Percentiles rank a stretch among this genome's conserved stretches.
These are phyloP conservation scores for Alethe castanea DNA, from an alignment of 2,113 vertebrate genomes.

Conservation along the genomic window DNA sequence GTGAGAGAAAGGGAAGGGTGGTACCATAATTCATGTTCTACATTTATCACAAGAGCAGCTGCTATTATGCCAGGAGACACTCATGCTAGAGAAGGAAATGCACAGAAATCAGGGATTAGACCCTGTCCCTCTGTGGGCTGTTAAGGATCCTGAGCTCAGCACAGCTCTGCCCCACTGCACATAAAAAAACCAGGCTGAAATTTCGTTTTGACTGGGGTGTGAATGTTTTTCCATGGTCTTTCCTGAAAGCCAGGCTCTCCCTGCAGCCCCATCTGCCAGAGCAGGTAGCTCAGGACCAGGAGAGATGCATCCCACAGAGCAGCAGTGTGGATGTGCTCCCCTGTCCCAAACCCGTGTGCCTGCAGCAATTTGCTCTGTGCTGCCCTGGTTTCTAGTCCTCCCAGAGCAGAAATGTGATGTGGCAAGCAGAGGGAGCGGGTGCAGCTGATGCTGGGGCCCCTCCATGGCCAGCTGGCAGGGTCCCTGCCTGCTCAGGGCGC, in stretches of 20 bases:
- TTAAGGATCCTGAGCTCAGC: not conserved
- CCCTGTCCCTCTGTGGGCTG: rapidly evolving
- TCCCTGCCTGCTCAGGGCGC: not conserved
- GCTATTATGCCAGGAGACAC: not conserved
- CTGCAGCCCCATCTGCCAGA: rapidly evolving
- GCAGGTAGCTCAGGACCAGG: not conserved
- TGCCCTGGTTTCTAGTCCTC: constrained; percentile 32
- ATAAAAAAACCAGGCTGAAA: not conserved
- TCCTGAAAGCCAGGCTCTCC: not conserved
- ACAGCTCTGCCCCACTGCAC: not conserved
- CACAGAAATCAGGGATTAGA: not conserved
- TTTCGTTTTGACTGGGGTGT: not conserved
- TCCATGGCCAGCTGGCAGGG: constrained; percentile 31
- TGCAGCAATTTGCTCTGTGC: not conserved
- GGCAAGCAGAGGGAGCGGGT: not conserved
- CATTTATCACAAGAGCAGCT: not conserved
- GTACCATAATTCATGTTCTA: not conserved
- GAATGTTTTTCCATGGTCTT: not conserved
- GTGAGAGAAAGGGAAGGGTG: not conserved
- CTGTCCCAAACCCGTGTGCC: not conserved
- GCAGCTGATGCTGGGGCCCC: constrained; percentile 24
- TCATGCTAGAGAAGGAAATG: not conserved
- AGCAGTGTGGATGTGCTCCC: rapidly evolving
- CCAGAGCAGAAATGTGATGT: not conserved
- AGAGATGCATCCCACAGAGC: not conserved